A percentile compares a stretch with the other conserved stretches of the same genome.
Evolutionary conservation across 1,140 invertebrate species (phyloP).

Genomic region (Ganaspis sp.): DNA sequence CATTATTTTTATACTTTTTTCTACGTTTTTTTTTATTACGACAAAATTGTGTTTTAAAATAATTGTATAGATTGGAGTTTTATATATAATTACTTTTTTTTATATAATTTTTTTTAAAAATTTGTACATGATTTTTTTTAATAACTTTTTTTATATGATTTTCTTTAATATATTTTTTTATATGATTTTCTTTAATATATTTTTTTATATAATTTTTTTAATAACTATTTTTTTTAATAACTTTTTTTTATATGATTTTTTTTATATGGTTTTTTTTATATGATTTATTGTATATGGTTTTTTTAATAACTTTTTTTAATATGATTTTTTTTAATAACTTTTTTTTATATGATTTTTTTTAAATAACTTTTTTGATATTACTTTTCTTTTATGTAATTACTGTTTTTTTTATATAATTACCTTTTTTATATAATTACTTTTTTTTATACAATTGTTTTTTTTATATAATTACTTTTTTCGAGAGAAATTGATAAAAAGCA

Average conservation of each 20-base stretch:
- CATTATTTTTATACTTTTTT: constrained; percentile 18
- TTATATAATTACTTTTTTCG: too few species aligned
- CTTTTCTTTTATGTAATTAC: too few species aligned
- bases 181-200: constrained; percentile 19
- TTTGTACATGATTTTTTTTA: too few species aligned
- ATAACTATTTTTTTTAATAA: too few species aligned
- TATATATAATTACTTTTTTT: too few species aligned
- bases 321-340: constrained; percentile 28
- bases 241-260: constrained; percentile 31
- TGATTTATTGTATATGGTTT: too few species aligned
- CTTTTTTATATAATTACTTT: too few species aligned
- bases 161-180: constrained; percentile 20
- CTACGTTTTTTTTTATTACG: constrained; percentile 30
- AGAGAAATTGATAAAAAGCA: constrained; percentile 21
- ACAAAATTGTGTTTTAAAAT: constrained; percentile 36
- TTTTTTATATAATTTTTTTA: constrained; percentile 25
- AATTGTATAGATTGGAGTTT: too few species aligned
- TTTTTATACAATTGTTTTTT: constrained; percentile 11
- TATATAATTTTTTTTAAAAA: constrained; percentile 6
- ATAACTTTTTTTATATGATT: constrained; percentile 32
- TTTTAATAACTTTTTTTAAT: constrained; percentile 31
- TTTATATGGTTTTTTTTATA: constrained; percentile 31
- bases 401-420: constrained; percentile 32
- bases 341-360: constrained; percentile 20
- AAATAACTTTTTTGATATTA: too few species aligned